phyloP scores from a whole-genome alignment of 2,797 vertebrate genomes.

The Fratercula arctica region DNA sequence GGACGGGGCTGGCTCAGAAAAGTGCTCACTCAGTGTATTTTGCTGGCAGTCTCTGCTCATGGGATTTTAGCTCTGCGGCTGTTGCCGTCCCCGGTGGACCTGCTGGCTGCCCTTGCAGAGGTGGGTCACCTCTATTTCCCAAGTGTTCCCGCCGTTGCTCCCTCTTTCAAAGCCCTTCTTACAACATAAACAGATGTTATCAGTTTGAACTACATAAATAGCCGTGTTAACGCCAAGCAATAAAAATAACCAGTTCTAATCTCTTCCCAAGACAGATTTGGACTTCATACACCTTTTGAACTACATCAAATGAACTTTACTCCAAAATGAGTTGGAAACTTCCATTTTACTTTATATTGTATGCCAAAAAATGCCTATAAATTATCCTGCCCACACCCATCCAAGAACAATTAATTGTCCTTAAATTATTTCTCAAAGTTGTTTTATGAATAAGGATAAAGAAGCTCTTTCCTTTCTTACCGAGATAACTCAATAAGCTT shows the following conservation, averaged over 20 bases:
- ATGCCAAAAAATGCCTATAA: not conserved
- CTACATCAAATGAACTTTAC: not conserved
- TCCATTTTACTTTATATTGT: not conserved
- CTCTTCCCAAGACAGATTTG: not conserved
- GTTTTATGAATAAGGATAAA: not conserved
- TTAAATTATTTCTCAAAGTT: not conserved
- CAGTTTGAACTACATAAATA: not conserved
- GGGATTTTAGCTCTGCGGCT: not conserved
- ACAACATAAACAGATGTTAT: not conserved
- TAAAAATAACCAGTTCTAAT: not conserved
- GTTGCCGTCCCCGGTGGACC: not conserved
- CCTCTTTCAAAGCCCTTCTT: not conserved
- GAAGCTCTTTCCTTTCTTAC: not conserved
- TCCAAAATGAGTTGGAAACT: not conserved
- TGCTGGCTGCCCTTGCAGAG: not conserved
- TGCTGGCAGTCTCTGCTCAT: not conserved
- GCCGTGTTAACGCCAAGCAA: not conserved
- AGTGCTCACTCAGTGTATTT: not conserved
- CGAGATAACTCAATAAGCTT: not conserved
- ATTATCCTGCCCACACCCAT: not conserved
- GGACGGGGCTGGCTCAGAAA: not conserved
- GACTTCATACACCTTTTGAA: not conserved
- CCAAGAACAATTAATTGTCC: not conserved
- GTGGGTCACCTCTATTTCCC: not conserved
- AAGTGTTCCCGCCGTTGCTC: accelerated